A percentile compares a stretch with the other conserved stretches of the same genome.
These are phyloP conservation scores for Eretmocerus hayati DNA, from an alignment of 2,888 invertebrate species.

Conservation along the genomic window DNA sequence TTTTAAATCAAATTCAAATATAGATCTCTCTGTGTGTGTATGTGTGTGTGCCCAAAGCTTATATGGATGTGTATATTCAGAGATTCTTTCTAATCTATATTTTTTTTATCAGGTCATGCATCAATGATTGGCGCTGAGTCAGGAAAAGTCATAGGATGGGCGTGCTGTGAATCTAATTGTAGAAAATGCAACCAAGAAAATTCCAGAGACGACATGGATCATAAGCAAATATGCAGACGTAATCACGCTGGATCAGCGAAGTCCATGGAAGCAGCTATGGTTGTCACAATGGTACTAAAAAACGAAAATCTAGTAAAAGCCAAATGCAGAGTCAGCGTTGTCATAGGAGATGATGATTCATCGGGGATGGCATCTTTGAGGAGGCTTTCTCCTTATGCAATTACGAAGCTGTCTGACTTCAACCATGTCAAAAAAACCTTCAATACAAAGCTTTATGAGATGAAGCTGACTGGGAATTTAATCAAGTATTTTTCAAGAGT, in stretches of 20 bases:
- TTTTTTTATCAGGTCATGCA: too few species aligned
- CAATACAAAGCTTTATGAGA: conserved; percentile 14
- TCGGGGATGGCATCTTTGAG: conserved; percentile 9
- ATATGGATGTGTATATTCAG: too few species aligned
- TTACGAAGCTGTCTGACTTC: conserved; percentile 22
- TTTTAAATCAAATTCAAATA: too few species aligned
- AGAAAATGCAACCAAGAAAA: too few species aligned
- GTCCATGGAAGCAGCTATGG: conserved; percentile 16
- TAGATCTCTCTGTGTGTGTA: too few species aligned
- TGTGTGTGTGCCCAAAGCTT: too few species aligned
- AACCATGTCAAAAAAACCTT: conserved; percentile 9
- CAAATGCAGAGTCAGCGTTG: conserved; percentile 7
- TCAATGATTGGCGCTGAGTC: too few species aligned
- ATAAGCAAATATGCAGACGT: too few species aligned
- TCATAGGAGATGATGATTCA: conserved; percentile 16
- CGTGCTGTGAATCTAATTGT: too few species aligned
- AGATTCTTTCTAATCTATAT: too few species aligned
- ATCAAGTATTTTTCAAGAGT: conserved; percentile 16
- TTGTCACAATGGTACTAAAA: conserved; percentile 9
- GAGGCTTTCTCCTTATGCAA: conserved; percentile 9
- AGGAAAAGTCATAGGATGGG: too few species aligned
- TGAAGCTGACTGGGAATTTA: conserved; percentile 12
- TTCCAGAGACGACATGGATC: too few species aligned
- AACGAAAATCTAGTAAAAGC: conserved; percentile 4
- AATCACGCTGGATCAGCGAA: conserved; percentile 9